Percentiles rank a stretch among this genome's conserved stretches.
Evolutionary conservation across 1,140 invertebrate genomes (phyloP).

Genomic region (Drosophila insularis): DNA sequence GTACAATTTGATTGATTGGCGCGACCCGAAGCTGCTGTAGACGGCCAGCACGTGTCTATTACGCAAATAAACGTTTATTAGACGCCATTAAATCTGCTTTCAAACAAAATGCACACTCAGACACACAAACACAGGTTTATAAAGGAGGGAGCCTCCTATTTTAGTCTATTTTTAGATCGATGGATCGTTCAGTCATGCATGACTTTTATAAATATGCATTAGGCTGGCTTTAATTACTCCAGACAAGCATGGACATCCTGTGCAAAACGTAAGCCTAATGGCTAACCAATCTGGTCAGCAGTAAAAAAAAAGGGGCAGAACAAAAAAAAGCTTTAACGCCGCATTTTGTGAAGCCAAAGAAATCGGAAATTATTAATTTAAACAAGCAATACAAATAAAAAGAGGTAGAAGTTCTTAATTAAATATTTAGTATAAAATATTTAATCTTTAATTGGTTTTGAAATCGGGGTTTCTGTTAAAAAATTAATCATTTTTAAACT

Average conservation of each 20-base stretch:
- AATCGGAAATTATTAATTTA: neutral
- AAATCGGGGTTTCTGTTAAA: too few species aligned
- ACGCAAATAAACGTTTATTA: conserved; percentile 67
- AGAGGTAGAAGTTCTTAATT: too few species aligned
- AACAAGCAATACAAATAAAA: neutral
- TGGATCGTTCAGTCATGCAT: conserved; percentile 48
- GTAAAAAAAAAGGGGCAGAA: neutral
- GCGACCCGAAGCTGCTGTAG: conserved; percentile 12
- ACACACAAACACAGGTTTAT: neutral
- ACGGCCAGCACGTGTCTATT: conserved; percentile 66
- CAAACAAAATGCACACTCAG: neutral
- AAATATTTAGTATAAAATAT: too few species aligned
- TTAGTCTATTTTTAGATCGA: conserved; percentile 51
- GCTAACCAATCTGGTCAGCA: conserved; percentile 6
- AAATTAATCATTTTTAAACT: too few species aligned
- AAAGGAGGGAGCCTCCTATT: neutral
- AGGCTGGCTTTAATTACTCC: conserved; percentile 62
- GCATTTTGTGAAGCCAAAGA: neutral
- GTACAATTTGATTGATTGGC: conserved; percentile 52
- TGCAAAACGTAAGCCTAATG: conserved; percentile 29
- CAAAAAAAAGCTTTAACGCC: neutral
- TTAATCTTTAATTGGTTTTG: too few species aligned
- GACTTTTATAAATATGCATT: conserved; percentile 74
- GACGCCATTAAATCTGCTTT: conserved; percentile 53
- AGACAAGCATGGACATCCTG: conserved; percentile 46